These are phyloP conservation scores for Channa striata DNA, from an alignment of 2,797 vertebrate species.

Conservation along the genomic window DNA sequence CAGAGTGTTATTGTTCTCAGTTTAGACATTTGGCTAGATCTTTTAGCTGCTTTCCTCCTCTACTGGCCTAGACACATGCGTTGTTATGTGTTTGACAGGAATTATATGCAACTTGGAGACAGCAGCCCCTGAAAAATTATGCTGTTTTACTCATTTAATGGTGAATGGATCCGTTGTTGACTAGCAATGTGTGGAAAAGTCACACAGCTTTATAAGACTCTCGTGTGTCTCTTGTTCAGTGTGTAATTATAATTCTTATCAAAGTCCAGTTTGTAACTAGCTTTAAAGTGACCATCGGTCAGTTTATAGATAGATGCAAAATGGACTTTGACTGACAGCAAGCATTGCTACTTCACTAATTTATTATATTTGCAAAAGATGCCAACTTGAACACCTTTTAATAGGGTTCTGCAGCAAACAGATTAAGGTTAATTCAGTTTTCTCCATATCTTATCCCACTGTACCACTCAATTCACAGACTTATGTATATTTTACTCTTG, in stretches of 20 bases:
- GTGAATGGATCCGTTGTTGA: slow-evolving; percentile 49
- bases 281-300: slow-evolving; percentile 55
- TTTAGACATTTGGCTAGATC: slow-evolving; percentile 65
- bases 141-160: slow-evolving; percentile 50
- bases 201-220: slow-evolving; percentile 55
- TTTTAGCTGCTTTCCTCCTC: slow-evolving; percentile 48
- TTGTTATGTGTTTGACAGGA: slow-evolving; percentile 53
- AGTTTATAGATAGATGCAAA: slow-evolving; percentile 59
- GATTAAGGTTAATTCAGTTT: slow-evolving; percentile 11
- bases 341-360: slow-evolving; percentile 46
- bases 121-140: slow-evolving; percentile 52
- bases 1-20: slow-evolving; percentile 68
- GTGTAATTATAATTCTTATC: slow-evolving; percentile 71
- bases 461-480: slow-evolving; percentile 9
- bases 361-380: slow-evolving; percentile 46
- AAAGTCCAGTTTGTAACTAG: slow-evolving; percentile 62
- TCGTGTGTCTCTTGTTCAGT: slow-evolving; percentile 61
- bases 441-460: not conserved
- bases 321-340: slow-evolving; percentile 43
- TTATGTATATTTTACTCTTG: slow-evolving; percentile 6
- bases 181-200: slow-evolving; percentile 40
- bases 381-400: slow-evolving; percentile 39
- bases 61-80: slow-evolving; percentile 30
- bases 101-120: slow-evolving; percentile 56
- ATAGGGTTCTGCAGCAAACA: slow-evolving; percentile 25